These are phyloP conservation scores for Sturnira hondurensis DNA, from an alignment of 2,113 vertebrate species.

Conservation along the genomic window DNA sequence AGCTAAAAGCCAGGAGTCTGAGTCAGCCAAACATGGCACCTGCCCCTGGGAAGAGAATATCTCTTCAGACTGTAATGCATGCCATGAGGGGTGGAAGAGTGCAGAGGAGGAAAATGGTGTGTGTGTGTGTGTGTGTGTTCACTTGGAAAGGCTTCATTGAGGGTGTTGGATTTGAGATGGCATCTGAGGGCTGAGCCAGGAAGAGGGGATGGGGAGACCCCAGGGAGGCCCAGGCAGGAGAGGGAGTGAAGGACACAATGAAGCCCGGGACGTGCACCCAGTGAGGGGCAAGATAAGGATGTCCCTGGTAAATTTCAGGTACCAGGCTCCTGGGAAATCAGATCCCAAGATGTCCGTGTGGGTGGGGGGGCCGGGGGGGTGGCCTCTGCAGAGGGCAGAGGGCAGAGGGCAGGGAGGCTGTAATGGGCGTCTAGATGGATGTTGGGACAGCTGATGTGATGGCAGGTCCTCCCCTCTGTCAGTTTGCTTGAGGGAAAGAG, in stretches of 20 bases:
- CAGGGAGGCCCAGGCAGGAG: neutral
- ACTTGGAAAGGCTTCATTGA: neutral
- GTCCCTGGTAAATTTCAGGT: neutral
- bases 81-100: neutral
- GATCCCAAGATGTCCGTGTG: neutral
- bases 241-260: neutral
- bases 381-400: neutral
- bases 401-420: neutral
- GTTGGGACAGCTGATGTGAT: neutral
- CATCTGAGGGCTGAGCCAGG: neutral
- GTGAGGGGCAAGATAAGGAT: accelerated
- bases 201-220: accelerated
- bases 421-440: accelerated
- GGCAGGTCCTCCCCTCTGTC: neutral
- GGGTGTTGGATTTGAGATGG: neutral
- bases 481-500: neutral
- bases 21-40: accelerated
- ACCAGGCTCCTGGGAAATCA: neutral
- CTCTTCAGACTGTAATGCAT: neutral
- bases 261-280: accelerated
- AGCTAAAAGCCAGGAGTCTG: neutral
- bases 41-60: neutral
- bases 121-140: neutral
- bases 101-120: neutral
- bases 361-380: neutral